Base-by-base conservation (phyloP, 2,888 invertebrate species). In the Salpingus planirostris region DNA sequence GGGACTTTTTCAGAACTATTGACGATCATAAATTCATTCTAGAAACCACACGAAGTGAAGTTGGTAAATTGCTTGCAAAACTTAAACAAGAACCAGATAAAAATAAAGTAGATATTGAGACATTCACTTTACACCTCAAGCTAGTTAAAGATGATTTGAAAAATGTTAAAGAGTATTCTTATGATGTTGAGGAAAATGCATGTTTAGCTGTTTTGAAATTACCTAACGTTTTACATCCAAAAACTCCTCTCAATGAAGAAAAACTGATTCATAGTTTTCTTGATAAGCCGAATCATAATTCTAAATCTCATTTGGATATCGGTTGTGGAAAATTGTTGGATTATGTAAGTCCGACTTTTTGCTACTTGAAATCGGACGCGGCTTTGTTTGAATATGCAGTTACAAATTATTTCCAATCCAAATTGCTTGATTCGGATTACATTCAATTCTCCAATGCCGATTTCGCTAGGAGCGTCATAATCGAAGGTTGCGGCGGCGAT, bases 401-500 rank as follows among this genome's bases (percentile, higher is more conserved):
- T 8, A 64, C 74, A 46, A 71, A 72, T 58, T 70, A 69, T 49
- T 69, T 74, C 34, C 57, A 64, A 1, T 54, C 66, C 28, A 55
- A 64, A 30, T 51, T 74, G 3, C 61, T 66, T 12, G 60, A 69
- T 1, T 59, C 64, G 7, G 64, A 70, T n/a, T 82, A 74, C 53
- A 56, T 70, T 0, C 76, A 77, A 50, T 76, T 82, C 48, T 76
- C 80, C 1, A 86, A 85, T 59, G 71, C 86, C 1, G 87, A 89
- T 64, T 87, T 89, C 64, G 71, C 75, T 3, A 76, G 81, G 32
- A 82, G 81, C 54, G 64, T 83, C 2, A 65, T 89, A 2, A 66
- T 85, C 3, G 87, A 90, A 65, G 87, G 83, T 27, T 74, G 78
- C 49, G 80, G 80, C 2, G 53, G 65, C 15, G 67, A 77, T 50